Evolutionary conservation across 2,113 vertebrate genomes (phyloP).

Genomic region (Sorex fumeus): DNA sequence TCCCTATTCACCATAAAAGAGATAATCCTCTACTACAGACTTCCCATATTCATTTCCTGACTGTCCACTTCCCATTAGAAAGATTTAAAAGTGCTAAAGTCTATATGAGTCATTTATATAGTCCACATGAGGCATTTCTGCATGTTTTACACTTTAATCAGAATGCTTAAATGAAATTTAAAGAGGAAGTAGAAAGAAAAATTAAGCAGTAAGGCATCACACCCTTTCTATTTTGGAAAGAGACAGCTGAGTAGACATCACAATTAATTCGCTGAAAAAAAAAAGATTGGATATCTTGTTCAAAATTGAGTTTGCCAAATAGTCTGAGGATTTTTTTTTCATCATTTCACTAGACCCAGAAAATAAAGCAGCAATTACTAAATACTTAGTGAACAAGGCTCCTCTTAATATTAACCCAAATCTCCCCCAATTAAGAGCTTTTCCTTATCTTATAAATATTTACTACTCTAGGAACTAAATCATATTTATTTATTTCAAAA

Average conservation of each 20-base stretch:
- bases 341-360: not conserved
- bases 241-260: not conserved
- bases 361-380: not conserved
- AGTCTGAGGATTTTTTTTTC: constrained; percentile 38
- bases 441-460: constrained; percentile 31
- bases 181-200: constrained; percentile 23
- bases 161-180: constrained; percentile 2
- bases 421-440: not conserved
- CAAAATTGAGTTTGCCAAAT: constrained; percentile 16
- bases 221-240: not conserved
- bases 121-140: not conserved
- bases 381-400: not conserved
- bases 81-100: not conserved
- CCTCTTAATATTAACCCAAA: not conserved
- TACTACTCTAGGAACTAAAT: not conserved
- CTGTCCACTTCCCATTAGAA: no score
- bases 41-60: not conserved
- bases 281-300: constrained; percentile 5
- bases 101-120: not conserved
- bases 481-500: not conserved
- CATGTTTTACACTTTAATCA: constrained; percentile 23
- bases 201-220: not conserved
- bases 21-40: not conserved
- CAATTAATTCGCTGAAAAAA: constrained; percentile 52
- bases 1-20: constrained; percentile 21